Evolutionary conservation across 2,797 vertebrate species (phyloP).

Genomic region (Semotilus atromaculatus): DNA sequence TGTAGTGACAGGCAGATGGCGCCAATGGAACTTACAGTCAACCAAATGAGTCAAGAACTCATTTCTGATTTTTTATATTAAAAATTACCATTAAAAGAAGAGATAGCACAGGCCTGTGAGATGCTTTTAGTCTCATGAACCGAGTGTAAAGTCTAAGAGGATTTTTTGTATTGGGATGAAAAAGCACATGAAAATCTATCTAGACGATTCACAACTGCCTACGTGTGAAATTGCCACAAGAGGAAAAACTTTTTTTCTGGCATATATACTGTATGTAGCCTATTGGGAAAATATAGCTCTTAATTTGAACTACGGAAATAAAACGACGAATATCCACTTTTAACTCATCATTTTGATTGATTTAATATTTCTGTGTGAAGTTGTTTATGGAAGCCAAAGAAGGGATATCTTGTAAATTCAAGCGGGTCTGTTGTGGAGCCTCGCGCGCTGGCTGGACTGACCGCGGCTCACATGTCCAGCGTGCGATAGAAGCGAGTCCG

Average conservation of each 20-base stretch:
- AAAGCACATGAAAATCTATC: background rate
- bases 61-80: background rate
- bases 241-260: background rate
- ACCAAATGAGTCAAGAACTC: constrained; percentile 8
- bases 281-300: background rate
- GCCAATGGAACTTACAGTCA: constrained; percentile 48
- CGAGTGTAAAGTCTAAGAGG: background rate
- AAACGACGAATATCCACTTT: background rate
- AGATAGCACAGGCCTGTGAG: background rate
- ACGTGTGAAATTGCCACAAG: constrained; percentile 17
- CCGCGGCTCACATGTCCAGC: constrained; percentile 51
- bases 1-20: constrained; percentile 71
- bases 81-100: background rate
- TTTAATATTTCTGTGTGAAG: background rate
- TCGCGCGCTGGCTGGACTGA: constrained; percentile 33
- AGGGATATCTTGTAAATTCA: background rate
- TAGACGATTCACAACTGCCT: background rate
- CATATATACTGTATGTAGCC: too few relatives aligned
- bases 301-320: background rate
- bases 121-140: background rate
- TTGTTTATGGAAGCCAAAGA: background rate
- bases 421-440: background rate
- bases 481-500: constrained; percentile 25
- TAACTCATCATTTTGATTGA: background rate
- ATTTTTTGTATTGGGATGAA: background rate